Percentiles rank a stretch among this genome's conserved stretches.
These are phyloP conservation scores for Athene noctua DNA, from an alignment of 2,113 vertebrate genomes.

Conservation along the genomic window DNA sequence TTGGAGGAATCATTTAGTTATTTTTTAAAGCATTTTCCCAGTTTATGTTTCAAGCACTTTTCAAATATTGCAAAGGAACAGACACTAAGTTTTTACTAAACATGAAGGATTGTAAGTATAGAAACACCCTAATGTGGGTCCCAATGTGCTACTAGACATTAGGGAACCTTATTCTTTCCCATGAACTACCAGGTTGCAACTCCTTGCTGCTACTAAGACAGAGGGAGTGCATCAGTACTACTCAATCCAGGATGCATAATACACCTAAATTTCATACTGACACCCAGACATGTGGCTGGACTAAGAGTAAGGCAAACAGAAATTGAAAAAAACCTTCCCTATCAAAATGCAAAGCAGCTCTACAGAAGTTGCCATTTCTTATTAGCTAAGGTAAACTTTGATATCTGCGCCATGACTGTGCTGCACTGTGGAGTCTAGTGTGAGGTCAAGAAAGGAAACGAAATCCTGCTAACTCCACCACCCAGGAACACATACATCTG, in stretches of 20 bases:
- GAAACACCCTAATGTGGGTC: neutral
- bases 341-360: neutral
- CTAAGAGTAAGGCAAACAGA: neutral
- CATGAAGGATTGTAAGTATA: neutral
- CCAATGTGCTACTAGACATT: fast-evolving
- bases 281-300: neutral
- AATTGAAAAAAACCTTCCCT: neutral
- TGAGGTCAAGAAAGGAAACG: neutral
- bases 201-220: neutral
- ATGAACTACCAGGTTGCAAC: neutral
- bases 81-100: neutral
- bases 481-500: neutral
- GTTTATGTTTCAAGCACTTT: neutral
- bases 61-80: neutral
- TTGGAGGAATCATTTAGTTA: neutral
- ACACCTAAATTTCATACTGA: neutral
- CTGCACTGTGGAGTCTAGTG: neutral
- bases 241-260: neutral
- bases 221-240: neutral
- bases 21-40: neutral
- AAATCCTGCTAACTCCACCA: neutral
- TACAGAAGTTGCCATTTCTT: neutral
- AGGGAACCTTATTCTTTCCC: neutral
- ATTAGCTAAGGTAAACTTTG: neutral
- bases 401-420: neutral